phyloP scores from a whole-genome alignment of 2,797 vertebrate species.

The Diplodus sargus region DNA sequence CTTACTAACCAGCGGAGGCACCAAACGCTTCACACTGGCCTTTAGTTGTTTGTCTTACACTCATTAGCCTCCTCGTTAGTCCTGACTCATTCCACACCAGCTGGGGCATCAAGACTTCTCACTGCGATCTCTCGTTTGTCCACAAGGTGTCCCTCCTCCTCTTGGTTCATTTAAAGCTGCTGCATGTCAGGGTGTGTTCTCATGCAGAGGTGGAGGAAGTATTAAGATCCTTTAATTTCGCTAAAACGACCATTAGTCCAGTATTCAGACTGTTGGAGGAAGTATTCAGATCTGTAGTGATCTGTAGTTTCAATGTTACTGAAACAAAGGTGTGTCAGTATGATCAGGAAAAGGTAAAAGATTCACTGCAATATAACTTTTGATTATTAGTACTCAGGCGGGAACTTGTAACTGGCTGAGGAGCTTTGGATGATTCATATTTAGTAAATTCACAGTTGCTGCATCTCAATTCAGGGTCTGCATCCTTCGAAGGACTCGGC shows the following conservation, averaged over 20 bases:
- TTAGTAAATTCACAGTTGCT: no score
- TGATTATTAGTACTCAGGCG: not conserved
- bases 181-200: not conserved
- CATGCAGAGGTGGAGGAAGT: not conserved
- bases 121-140: conserved; percentile 22
- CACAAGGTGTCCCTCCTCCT: conserved; percentile 62
- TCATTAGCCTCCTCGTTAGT: conserved; percentile 56
- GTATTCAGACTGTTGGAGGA: not conserved
- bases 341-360: not conserved
- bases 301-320: no score
- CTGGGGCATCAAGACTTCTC: not conserved
- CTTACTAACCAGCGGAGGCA: conserved; percentile 15
- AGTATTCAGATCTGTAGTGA: not conserved
- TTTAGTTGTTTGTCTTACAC: conserved; percentile 42
- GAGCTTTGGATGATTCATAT: no score
- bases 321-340: not conserved
- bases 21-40: conserved; percentile 1
- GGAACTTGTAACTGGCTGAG: not conserved
- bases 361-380: not conserved
- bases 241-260: not conserved
- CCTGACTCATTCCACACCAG: conserved; percentile 53
- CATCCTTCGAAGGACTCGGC: no score
- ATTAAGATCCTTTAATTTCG: not conserved
- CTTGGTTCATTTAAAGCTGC: not conserved
- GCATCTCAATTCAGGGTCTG: no score